Evolutionary conservation across 2,888 invertebrate genomes (phyloP).

Genomic region (Phengaris alcon): DNA sequence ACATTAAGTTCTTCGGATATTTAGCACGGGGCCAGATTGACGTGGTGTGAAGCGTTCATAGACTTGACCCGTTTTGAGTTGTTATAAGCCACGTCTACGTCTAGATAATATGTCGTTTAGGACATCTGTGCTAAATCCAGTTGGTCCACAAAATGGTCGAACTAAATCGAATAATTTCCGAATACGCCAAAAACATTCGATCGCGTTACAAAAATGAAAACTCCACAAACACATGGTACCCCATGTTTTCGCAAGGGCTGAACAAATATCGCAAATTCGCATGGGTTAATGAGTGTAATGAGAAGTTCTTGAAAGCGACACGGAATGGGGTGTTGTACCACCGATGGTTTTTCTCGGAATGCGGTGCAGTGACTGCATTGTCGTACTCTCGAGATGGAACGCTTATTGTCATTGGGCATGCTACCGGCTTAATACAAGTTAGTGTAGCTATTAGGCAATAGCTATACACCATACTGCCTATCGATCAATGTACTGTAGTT

Average conservation of each 20-base stretch:
- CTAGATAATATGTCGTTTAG: not conserved
- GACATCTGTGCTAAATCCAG: slow-evolving; percentile 40
- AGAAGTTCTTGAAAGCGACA: slow-evolving; percentile 52
- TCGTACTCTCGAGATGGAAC: slow-evolving; percentile 66
- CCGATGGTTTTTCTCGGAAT: slow-evolving; percentile 58
- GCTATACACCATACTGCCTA: no score
- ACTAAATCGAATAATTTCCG: slow-evolving; percentile 45
- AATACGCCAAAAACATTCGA: slow-evolving; percentile 46
- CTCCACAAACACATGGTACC: slow-evolving; percentile 54
- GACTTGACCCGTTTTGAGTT: not conserved
- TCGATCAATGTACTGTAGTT: no score
- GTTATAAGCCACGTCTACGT: not conserved
- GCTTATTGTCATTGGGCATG: slow-evolving; percentile 66
- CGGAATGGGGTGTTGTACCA: slow-evolving; percentile 53
- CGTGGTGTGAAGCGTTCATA: no score
- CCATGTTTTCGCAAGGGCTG: slow-evolving; percentile 53
- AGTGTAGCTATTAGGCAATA: not conserved
- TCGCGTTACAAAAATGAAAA: slow-evolving; percentile 51
- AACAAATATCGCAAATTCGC: slow-evolving; percentile 40
- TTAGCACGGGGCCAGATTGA: no score
- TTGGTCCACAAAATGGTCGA: slow-evolving; percentile 43
- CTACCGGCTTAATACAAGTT: slow-evolving; percentile 76
- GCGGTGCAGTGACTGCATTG: slow-evolving; percentile 59
- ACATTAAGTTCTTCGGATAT: no score
- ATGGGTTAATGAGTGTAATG: slow-evolving; percentile 55